Conservation (phyloP, 1,140 invertebrate species). For the Drosophila baimaii region DNA sequence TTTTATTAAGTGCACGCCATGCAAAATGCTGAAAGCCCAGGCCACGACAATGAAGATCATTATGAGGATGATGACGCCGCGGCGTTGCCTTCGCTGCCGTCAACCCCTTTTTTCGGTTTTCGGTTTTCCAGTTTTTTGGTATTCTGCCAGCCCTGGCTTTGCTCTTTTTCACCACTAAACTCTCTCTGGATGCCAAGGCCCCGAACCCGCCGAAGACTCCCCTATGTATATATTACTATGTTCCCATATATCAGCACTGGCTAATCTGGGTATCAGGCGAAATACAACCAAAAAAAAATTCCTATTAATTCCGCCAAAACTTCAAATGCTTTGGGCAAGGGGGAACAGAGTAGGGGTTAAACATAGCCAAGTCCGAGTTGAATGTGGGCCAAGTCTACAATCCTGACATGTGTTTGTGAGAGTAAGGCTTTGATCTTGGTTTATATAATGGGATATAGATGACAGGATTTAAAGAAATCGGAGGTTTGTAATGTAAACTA, state of each 20-base stretch:
- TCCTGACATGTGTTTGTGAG: conserved; percentile 8
- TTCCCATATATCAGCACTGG: conserved; percentile 33
- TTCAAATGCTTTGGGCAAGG: conserved; percentile 23
- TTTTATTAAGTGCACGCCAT: conserved; percentile 78
- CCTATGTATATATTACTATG: conserved; percentile 14
- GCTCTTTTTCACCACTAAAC: conserved; percentile 44
- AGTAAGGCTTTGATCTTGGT: not conserved
- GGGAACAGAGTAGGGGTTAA: too few species aligned
- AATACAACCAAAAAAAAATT: conserved; percentile 17
- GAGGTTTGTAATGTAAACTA: not conserved
- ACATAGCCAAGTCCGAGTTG: not conserved
- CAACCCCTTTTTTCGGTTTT: conserved; percentile 43
- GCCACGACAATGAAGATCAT: conserved; percentile 56
- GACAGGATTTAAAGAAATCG: not conserved
- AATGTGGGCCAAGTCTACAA: conserved; percentile 35
- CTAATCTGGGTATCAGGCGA: conserved; percentile 44
- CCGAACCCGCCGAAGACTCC: not conserved
- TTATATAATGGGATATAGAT: not conserved
- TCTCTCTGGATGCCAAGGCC: conserved; percentile 7
- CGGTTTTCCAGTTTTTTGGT: conserved; percentile 16
- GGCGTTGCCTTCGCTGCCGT: conserved; percentile 11
- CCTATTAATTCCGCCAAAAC: conserved; percentile 36
- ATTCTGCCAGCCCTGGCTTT: conserved; percentile 26
- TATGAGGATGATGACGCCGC: conserved; percentile 52
- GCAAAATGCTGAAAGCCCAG: conserved; percentile 42